Base-by-base conservation (phyloP, 1,140 invertebrate genomes). In the Megathymus violae region DNA sequence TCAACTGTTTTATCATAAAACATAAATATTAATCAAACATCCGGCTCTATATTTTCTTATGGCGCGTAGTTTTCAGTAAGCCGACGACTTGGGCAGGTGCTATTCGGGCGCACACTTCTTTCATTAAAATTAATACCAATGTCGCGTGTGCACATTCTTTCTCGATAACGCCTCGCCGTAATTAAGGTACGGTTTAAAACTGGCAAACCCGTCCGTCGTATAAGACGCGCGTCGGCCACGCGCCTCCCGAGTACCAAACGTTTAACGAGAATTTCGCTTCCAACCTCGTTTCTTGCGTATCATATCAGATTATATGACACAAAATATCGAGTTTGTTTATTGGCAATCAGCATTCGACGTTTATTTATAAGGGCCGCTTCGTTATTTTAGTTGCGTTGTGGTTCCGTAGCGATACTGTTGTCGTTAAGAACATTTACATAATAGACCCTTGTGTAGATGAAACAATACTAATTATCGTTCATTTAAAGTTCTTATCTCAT, bases 81-180 rank as follows among this genome's bases (percentile, higher is more conserved):
- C 71, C 81, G 79, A 75, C 75, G 69, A 82, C 78, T 80, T 69
- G 70, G 78, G 87, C 87, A 90, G 87, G 87, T 90, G 87, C 75
- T 74, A 68, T 56, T 59, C 71, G 71, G 67, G 77, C 85, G 87
- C 85, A 83, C 85, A 90, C 88, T 90, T 90, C 88, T 90, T 90
- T 88, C 88, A 88, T 90, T 90, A 90, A 90, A 90, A 90, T 90
- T 90, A 90, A 90, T 90, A 90, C 88, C 82, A 83, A 87, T 88
- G 88, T 90, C 88, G 88, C 85, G 88, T 88, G 88, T 86, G 81
- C 87, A 86, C 85, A 90, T 90, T 90, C 88, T 85, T 90, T 86
- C 84, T 80, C 83, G 88, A 88, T 90, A 90, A 88, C 88, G 88
- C 88, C 82, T 86, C 69, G 67, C 50, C 72, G 83, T 88, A 90